Base-by-base conservation (phyloP, 2,113 vertebrate genomes). In the Scartelaos histophorus region DNA sequence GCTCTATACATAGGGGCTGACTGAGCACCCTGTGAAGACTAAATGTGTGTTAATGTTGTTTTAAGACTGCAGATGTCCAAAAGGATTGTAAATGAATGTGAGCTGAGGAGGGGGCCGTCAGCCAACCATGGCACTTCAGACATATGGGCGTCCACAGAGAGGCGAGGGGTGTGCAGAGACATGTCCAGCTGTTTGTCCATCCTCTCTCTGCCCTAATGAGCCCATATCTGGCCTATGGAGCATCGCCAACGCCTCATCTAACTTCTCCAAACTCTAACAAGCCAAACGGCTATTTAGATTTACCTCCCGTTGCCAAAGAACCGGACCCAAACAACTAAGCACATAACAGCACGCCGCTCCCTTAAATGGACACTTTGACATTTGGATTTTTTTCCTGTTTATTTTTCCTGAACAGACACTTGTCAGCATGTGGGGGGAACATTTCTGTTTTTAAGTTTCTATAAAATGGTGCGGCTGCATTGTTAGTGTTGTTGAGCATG, bases 171-270 rank as follows among this genome's bases (percentile, higher is more conserved):
- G 79, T 79, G 68, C 74, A 70, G 78, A 80, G 87, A 77, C 58
- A 79, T 21, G 6, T 94, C 90, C 93, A 93, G 91, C 93, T 93
- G 92, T 92, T 92, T 81, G 83, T 82, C 89, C 85, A 75, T 89
- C 90, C 88, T 76, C 61, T 83, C 84, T 84, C 79, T 74, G 82
- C 86, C 60, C 88, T 94, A 93, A 93, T 93, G 91, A 94, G 90
- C 76, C 82, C 81, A 61, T 84, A 81, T 91, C 85, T 85, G 88
- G 89, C 89, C 86, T 83, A 76, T 35, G 76, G 88, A 91, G 89
- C 89, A 71, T 85, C 84, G 80, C 87, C 82, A 82, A 86, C 87
- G 88, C 86, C 85, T 93, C 90, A 90, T 93, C 93, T 91, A 90
- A 91, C 89, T 87, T 88, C 83, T 88, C 82, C 84, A 90, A 85